phyloP scores from a whole-genome alignment of 2,888 invertebrate genomes.

The Folsomia manolachei region DNA sequence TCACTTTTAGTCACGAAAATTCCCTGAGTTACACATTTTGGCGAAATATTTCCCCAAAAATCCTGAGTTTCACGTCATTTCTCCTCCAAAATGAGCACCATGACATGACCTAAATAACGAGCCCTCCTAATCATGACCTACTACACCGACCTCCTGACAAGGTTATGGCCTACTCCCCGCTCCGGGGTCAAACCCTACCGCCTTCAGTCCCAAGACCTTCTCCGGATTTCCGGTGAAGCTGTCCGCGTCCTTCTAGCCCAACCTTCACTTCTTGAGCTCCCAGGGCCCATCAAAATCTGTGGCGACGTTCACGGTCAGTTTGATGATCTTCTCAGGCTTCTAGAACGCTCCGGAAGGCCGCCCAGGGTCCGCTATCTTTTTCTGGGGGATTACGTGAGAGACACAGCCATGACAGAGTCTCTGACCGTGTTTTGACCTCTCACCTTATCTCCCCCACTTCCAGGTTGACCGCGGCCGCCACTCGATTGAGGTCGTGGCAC shows the following conservation, averaged over 20 bases:
- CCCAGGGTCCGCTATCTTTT: conserved; percentile 98
- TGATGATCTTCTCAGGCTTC: conserved; percentile 99
- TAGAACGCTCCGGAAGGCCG: conserved; percentile 98
- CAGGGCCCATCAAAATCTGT: conserved; percentile 71
- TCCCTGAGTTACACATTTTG: no score
- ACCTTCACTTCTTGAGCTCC: conserved; percentile 58
- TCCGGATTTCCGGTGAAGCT: neutral
- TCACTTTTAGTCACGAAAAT: no score
- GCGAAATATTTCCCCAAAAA: no score
- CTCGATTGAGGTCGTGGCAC: conserved; percentile 58
- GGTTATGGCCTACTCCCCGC: neutral
- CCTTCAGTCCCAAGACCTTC: neutral
- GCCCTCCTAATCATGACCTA: no score
- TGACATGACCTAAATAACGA: no score
- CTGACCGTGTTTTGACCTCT: neutral
- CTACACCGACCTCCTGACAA: no score
- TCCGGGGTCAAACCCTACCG: neutral
- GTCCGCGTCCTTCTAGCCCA: conserved; percentile 53
- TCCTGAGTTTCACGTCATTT: no score
- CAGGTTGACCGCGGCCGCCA: conserved; percentile 54
- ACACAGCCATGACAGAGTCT: neutral
- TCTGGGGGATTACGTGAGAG: conserved; percentile 99
- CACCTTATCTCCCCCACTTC: neutral
- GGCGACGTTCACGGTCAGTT: conserved; percentile 99
- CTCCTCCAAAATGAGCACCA: no score